Evolutionary conservation across 2,797 vertebrate species (phyloP).

Genomic region (Meriones psammophilus): DNA sequence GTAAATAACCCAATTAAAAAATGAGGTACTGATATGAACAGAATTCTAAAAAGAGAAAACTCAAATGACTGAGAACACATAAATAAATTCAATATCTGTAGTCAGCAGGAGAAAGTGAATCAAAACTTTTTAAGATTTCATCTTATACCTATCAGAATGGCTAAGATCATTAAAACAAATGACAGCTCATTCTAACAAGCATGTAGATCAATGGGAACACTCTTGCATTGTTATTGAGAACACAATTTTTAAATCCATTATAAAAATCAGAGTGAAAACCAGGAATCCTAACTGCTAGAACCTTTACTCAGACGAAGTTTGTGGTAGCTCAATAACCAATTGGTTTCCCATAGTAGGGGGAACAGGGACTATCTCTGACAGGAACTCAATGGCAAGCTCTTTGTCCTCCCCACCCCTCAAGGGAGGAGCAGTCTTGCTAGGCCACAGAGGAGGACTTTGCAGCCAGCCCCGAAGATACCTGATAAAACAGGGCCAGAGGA

Average conservation of each 20-base stretch:
- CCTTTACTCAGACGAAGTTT: too few species aligned
- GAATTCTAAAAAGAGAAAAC: background rate
- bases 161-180: background rate
- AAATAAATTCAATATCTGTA: background rate
- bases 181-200: background rate
- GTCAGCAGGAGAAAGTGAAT: background rate
- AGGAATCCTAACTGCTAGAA: too few species aligned
- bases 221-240: background rate
- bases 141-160: background rate
- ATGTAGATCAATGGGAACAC: background rate
- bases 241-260: background rate
- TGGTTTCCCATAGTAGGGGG: too few species aligned
- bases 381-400: too few species aligned
- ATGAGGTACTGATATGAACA: background rate
- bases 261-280: too few species aligned
- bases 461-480: too few species aligned
- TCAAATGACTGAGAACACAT: background rate
- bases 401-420: too few species aligned
- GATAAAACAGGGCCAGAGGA: too few species aligned
- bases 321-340: too few species aligned
- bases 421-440: too few species aligned
- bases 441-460: too few species aligned
- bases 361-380: too few species aligned
- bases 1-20: background rate
- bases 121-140: background rate